Evolutionary conservation across 2,888 invertebrate species (phyloP).

Genomic region (Clistopyga incitator): DNA sequence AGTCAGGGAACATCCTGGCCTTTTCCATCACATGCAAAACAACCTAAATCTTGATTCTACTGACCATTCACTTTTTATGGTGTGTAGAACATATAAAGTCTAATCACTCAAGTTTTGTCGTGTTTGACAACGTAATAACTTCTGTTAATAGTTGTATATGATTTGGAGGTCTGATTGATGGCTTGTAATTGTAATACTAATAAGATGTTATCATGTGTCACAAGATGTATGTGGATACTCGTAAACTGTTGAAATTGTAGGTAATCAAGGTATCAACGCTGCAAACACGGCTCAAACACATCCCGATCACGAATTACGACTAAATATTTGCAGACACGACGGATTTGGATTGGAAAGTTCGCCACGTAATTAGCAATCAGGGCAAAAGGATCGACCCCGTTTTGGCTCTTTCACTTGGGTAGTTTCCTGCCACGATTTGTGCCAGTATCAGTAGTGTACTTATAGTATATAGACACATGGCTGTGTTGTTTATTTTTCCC

Average conservation of each 20-base stretch:
- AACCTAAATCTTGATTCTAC: too few species aligned
- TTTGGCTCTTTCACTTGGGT: conserved; percentile 31
- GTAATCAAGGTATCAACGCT: background rate
- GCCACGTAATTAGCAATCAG: conserved; percentile 50
- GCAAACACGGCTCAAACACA: background rate
- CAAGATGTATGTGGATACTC: background rate
- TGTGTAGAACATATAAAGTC: too few species aligned
- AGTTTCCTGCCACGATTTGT: conserved; percentile 28
- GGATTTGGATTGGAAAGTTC: conserved; percentile 10
- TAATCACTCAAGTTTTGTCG: background rate
- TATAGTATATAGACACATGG: background rate
- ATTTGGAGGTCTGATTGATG: too few species aligned
- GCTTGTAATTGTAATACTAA: too few species aligned
- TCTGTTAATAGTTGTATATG: background rate
- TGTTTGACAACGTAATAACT: background rate
- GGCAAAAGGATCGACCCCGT: conserved; percentile 48
- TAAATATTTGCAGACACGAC: conserved; percentile 4
- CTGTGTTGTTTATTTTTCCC: conserved; percentile 55
- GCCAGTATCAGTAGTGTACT: conserved; percentile 31
- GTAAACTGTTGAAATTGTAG: background rate
- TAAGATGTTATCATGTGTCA: background rate
- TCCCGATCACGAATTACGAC: background rate
- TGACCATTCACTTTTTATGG: too few species aligned
- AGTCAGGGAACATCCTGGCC: background rate
- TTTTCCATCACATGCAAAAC: too few species aligned